phyloP scores from a whole-genome alignment of 2,888 invertebrate genomes.

The Melanchra persicariae region DNA sequence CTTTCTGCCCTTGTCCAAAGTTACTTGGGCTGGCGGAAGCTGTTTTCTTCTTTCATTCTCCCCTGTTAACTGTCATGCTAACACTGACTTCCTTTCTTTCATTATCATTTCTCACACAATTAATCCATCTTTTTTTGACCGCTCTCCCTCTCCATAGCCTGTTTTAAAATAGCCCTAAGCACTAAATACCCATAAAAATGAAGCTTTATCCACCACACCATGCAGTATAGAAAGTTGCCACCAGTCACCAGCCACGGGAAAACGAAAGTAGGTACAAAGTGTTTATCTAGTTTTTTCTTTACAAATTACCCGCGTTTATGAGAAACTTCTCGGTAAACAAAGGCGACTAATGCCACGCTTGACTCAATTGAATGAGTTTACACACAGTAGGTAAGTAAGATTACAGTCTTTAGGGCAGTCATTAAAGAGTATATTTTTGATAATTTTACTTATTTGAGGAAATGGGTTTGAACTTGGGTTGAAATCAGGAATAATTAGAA shows the following conservation, averaged over 20 bases:
- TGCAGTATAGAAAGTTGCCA: conserved; percentile 59
- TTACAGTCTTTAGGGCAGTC: conserved; percentile 37
- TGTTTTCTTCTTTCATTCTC: no score
- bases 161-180: no score
- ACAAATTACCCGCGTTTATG: conserved; percentile 64
- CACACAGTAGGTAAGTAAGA: conserved; percentile 19
- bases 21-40: no score
- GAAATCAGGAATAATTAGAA: conserved; percentile 31
- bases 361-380: conserved; percentile 50
- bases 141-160: neutral
- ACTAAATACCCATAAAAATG: conserved; percentile 5
- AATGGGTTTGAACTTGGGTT: conserved; percentile 4
- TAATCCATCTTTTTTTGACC: no score
- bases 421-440: conserved; percentile 9
- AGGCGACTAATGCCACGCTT: conserved; percentile 30
- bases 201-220: conserved; percentile 14
- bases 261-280: conserved; percentile 60
- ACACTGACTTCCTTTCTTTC: neutral
- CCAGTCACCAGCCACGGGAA: conserved; percentile 47
- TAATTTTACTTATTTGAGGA: neutral
- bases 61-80: neutral
- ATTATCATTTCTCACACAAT: no score
- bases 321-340: conserved; percentile 61
- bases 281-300: conserved; percentile 65
- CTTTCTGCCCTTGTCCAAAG: no score